These are phyloP conservation scores for Calosoma granatense DNA, from an alignment of 1,140 invertebrate species.

Conservation along the genomic window DNA sequence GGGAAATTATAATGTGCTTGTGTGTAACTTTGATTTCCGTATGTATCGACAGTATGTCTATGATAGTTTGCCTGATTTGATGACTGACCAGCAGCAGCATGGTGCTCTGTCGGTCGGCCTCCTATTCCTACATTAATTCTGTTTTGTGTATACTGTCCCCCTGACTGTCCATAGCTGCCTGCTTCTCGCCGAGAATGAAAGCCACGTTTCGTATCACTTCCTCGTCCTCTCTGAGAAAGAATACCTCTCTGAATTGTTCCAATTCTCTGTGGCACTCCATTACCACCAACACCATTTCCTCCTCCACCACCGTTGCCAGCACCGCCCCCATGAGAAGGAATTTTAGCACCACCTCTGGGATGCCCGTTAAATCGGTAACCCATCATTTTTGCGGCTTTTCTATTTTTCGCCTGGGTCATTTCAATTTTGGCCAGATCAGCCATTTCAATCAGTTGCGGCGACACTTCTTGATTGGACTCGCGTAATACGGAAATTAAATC, in stretches of 20 bases:
- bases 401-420: not conserved
- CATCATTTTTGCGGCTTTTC: too few relatives aligned
- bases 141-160: not conserved
- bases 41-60: not conserved
- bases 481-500: slow-evolving; percentile 83
- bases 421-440: slow-evolving; percentile 18
- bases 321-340: not conserved
- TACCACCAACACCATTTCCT: slow-evolving; percentile 17
- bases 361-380: too few relatives aligned
- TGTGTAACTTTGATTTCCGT: not conserved
- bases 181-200: not conserved
- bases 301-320: slow-evolving; percentile 27
- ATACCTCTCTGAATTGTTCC: too few relatives aligned
- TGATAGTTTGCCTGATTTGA: not conserved
- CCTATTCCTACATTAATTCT: not conserved
- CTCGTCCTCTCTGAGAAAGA: not conserved
- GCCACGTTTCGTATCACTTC: not conserved
- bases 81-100: too few relatives aligned
- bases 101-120: too few relatives aligned
- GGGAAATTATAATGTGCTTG: not conserved
- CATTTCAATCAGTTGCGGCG: slow-evolving; percentile 41
- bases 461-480: slow-evolving; percentile 83
- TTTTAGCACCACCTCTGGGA: not conserved
- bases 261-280: too few relatives aligned
- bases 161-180: not conserved